Percentiles rank a stretch among this genome's conserved stretches.
phyloP scores from a whole-genome alignment of 2,113 vertebrate genomes.

The Caranx melampygus region DNA sequence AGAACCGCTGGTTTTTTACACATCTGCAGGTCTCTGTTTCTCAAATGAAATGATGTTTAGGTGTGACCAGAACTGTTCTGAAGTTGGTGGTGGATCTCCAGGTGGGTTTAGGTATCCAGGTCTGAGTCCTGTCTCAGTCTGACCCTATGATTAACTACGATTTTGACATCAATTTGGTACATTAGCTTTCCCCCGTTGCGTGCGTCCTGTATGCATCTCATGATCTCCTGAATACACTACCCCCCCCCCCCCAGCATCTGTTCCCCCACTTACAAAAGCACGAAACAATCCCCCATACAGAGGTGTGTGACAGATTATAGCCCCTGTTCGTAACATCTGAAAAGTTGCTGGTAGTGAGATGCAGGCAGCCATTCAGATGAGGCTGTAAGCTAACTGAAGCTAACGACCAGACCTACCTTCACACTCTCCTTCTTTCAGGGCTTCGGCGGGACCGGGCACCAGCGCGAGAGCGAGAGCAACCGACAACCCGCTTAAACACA shows the following conservation, averaged over 20 bases:
- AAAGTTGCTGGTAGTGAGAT: neutral
- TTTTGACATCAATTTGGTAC: neutral
- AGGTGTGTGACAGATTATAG: neutral
- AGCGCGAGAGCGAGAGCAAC: constrained; percentile 86
- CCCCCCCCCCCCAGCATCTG: no score
- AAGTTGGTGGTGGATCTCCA: neutral
- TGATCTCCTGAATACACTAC: neutral
- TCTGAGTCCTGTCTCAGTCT: neutral
- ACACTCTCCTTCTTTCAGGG: constrained; percentile 90
- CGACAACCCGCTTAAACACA: constrained; percentile 84
- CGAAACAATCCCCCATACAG: no score
- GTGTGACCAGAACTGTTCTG: neutral
- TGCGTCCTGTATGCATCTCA: neutral
- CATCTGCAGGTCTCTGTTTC: neutral
- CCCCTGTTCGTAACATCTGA: fast-evolving
- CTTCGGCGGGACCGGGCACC: constrained; percentile 76
- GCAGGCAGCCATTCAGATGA: neutral
- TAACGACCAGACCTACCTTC: constrained; percentile 85
- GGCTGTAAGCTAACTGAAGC: neutral
- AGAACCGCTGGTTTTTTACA: no score
- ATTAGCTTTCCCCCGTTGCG: neutral
- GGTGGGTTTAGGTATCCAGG: neutral
- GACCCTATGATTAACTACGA: neutral
- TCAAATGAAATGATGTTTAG: neutral
- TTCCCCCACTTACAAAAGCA: no score